Base-by-base conservation (phyloP, 2,113 vertebrate genomes). In the Nibea coibor region DNA sequence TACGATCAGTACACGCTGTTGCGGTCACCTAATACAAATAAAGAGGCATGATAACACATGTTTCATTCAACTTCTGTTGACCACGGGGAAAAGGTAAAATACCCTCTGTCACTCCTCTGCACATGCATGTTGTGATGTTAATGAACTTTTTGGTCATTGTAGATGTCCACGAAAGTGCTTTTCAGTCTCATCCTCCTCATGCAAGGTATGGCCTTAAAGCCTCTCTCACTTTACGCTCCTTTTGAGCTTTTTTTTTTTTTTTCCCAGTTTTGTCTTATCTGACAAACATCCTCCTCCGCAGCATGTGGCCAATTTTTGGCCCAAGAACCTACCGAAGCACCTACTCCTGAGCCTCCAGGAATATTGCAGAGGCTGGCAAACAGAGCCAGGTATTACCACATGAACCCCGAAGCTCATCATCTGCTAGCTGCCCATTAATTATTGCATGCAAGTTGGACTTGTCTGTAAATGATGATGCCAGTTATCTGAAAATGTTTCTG, bases 21-120 rank as follows among this genome's bases (percentile, higher is more conserved):
- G 66, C 26, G 12, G 57, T 82, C 54, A 70, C 48, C 70, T 77
- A 80, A 87, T 78, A 82, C 88, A 93, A 92, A 93, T 90, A 92
- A 65, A 87, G 61, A 50, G 20, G 20, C 42, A 58, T 11, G 65
- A 89, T 88, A 88, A 87, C 54, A 75, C 63, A 70, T 53, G 45
- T 43, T 86, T 85, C 81, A 82, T 81, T 87, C 72, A 85, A 62
- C 77, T 65, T 66, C 76, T 68, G 77, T 82, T 82, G 77, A 72
- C 50, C 82, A 90, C 16, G 63, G 78, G 43, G 54, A 84, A 89
- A 92, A 87, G 87, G 87, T 84, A 88, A 87, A 81, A 84, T 15
- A 24, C 10, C 5, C 2, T 35, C 10, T 64, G 31, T 68, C 19
- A 16, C 50, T 65, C 75, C 50, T 65, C 75, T 61, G 28, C n/a